Conservation (phyloP, 2,888 invertebrate genomes). For the Spisula solida region DNA sequence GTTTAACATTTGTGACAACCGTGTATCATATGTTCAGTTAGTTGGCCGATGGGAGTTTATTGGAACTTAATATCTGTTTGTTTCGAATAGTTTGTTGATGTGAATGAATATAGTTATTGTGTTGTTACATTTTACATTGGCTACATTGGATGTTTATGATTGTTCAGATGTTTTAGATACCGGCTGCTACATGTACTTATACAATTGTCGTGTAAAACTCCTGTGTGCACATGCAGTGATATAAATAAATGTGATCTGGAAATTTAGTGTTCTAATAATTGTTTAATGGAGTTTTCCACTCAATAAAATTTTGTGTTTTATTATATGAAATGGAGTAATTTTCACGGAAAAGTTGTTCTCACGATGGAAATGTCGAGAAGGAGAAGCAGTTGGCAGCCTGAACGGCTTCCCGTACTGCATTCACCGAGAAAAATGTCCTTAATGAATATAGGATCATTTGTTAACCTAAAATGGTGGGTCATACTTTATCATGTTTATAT, state of each 20-base stretch:
- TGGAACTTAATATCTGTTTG: background rate
- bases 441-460: constrained; percentile 55
- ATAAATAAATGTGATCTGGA: background rate
- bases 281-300: too few species aligned
- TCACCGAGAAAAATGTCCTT: constrained; percentile 18
- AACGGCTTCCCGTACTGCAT: background rate
- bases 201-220: background rate
- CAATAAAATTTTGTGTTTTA: too few species aligned
- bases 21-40: background rate
- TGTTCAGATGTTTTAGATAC: background rate
- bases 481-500: too few species aligned
- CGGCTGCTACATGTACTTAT: background rate
- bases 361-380: constrained; percentile 12
- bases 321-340: background rate
- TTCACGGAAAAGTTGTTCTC: background rate
- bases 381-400: constrained; percentile 21
- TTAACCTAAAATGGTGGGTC: constrained; percentile 52
- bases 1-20: constrained; percentile 4
- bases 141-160: background rate
- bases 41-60: constrained; percentile 2
- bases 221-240: background rate
- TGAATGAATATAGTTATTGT: constrained; percentile 18
- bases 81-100: constrained; percentile 3
- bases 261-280: background rate
- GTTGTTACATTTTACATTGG: background rate